These are phyloP conservation scores for Bemisia tabaci DNA, from an alignment of 1,140 invertebrate species.

Conservation along the genomic window DNA sequence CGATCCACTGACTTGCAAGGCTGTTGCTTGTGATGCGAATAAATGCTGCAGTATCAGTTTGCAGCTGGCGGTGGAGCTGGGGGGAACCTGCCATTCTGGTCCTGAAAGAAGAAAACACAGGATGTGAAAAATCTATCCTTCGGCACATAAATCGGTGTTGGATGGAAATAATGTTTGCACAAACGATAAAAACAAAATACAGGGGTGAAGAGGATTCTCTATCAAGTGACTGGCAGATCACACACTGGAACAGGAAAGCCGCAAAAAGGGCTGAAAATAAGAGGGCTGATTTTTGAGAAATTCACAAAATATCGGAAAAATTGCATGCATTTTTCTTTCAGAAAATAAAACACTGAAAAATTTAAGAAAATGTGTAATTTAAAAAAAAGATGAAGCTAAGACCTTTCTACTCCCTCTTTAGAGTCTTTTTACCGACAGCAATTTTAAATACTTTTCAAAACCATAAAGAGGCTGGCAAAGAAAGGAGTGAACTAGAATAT, in stretches of 20 bases:
- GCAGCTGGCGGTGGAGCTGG: neutral
- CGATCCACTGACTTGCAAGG: too few species aligned
- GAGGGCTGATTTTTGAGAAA: too few species aligned
- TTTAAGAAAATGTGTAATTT: too few species aligned
- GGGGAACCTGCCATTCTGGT: neutral
- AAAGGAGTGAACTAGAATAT: neutral
- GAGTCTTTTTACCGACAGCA: neutral
- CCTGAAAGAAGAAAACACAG: neutral
- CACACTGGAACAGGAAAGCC: too few species aligned
- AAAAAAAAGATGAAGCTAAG: neutral
- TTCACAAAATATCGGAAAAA: too few species aligned
- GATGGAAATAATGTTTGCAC: too few species aligned
- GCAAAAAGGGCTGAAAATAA: too few species aligned
- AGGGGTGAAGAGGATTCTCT: neutral
- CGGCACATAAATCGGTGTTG: too few species aligned
- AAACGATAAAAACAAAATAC: too few species aligned
- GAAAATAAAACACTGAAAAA: too few species aligned
- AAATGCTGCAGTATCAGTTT: neutral
- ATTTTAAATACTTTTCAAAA: neutral
- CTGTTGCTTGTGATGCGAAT: neutral
- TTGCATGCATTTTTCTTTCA: too few species aligned
- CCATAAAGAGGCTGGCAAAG: neutral
- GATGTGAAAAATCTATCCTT: neutral
- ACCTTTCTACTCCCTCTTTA: neutral
- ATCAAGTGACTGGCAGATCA: too few species aligned